Evolutionary conservation across 2,113 vertebrate genomes (phyloP).

Genomic region (Lamprotornis superbus): DNA sequence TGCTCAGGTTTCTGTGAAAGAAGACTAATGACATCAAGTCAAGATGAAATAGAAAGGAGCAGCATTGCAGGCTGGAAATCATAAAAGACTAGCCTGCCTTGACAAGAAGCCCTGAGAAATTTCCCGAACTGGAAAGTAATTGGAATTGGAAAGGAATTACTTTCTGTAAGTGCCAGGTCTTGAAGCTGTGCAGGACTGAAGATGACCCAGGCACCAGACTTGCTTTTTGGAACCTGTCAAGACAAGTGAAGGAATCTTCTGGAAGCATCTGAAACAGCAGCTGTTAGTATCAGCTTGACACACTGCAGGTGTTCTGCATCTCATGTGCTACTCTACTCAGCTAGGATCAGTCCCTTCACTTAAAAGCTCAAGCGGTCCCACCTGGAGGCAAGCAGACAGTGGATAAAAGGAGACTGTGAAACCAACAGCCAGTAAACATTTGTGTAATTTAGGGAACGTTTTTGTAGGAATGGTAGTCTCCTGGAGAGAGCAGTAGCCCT

Average conservation of each 20-base stretch:
- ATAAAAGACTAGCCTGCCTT: slow-evolving; percentile 58
- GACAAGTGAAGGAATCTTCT: slow-evolving; percentile 4
- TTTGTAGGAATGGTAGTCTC: not conserved
- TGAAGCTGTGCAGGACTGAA: not conserved
- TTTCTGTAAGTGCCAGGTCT: not conserved
- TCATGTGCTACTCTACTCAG: not conserved
- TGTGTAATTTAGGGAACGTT: not conserved
- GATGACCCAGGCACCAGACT: not conserved
- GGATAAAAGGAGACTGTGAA: not conserved
- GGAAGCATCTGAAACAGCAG: not conserved
- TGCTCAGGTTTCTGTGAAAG: slow-evolving; percentile 69
- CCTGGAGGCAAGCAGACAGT: not conserved
- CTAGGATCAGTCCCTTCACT: not conserved
- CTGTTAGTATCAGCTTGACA: not conserved
- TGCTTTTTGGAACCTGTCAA: not conserved
- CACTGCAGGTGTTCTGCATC: not conserved
- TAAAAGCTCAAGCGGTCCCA: not conserved
- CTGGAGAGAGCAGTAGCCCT: not conserved
- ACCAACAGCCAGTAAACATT: not conserved
- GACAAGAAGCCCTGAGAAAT: slow-evolving; percentile 63
- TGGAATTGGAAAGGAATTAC: slow-evolving; percentile 32
- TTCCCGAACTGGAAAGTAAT: slow-evolving; percentile 56
- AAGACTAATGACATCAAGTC: slow-evolving; percentile 78
- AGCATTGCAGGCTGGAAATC: slow-evolving; percentile 58
- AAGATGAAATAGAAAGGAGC: slow-evolving; percentile 75